Evolutionary conservation across 2,888 invertebrate species (phyloP), one percentile per base, ranked within the genome.

Genomic region (Drosophila flavopinicola): DNA sequence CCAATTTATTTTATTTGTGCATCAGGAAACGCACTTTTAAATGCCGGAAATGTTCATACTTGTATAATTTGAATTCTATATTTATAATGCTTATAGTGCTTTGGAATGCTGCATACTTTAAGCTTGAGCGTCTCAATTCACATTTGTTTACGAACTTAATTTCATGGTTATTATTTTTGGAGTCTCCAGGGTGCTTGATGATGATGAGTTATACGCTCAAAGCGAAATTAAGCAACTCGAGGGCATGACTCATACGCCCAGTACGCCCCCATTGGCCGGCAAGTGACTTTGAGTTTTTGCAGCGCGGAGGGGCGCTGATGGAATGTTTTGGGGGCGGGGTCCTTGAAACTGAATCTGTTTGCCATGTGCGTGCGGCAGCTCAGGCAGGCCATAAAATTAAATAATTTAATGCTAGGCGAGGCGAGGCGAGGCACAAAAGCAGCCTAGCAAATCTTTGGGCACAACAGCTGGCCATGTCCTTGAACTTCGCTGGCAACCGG

Each of bases 91-190:
- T n/a, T n/a, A n/a, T n/a, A n/a, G 20, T 20, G 20, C 20, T 20
- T 3, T 20, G 20, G 33, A 41, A 33, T 60, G 49, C 32, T 10
- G 15, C 52, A n/a, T n/a, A 63, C 49, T 76, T 66, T 53, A 75
- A 59, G 75, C 54, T n/a, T 20, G 52, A 23, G 66, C 56, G 47
- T 64, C 37, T 45, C 23, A 32, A 45, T 57, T 70, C 33, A 13
- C 51, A 47, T 71, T 70, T 75, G 71, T 51, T 59, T 65, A 45
- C 47, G 58, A 72, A 72, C 71, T 78, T 75, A 78, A 75, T 75
- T 75, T 78, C 79, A 75, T 75, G 75, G 72, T 75, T 75, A 75
- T 75, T 75, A 75, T 71, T 72, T 52, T 44, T 49, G 61, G 63
- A 6, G 33, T 37, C 27, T 24, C 35, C 75, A 61, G 27, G 58